Evolutionary conservation across 2,888 invertebrate genomes (phyloP).

Genomic region (Ochropacha duplaris): DNA sequence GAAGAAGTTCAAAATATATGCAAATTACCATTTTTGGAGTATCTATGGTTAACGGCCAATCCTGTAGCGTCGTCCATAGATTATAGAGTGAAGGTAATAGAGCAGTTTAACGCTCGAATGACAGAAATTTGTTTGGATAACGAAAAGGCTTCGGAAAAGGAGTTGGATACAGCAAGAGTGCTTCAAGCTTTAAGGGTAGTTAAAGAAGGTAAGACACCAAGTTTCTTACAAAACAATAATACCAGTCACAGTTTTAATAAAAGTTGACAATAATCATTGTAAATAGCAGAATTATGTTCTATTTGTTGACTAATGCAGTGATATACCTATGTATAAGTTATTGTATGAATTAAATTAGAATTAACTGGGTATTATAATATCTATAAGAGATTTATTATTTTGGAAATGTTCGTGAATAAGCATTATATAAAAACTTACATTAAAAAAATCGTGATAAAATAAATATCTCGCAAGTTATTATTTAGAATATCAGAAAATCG

Average conservation of each 20-base stretch:
- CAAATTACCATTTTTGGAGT: conserved; percentile 92
- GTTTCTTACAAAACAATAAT: conserved; percentile 78
- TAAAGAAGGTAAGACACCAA: conserved; percentile 86
- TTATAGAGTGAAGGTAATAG: conserved; percentile 94
- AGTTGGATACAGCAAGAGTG: conserved; percentile 95
- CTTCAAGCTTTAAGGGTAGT: conserved; percentile 93
- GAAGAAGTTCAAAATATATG: conserved; percentile 92
- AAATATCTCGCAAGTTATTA: not conserved
- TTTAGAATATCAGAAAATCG: not conserved
- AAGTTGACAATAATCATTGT: conserved; percentile 61
- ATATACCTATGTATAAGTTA: not conserved
- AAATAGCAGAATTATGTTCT: not conserved
- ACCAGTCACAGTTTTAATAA: conserved; percentile 72
- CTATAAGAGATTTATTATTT: not conserved
- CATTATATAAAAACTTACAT: too few species aligned
- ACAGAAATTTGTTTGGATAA: conserved; percentile 94
- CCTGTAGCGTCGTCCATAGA: conserved; percentile 93
- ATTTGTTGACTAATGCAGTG: not conserved
- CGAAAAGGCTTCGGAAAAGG: conserved; percentile 92
- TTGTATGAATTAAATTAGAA: not conserved
- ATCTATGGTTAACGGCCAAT: conserved; percentile 94
- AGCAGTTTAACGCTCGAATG: conserved; percentile 92
- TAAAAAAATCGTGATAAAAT: too few species aligned
- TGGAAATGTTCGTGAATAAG: too few species aligned
- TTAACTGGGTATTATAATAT: not conserved